Conservation (phyloP, 2,797 vertebrate species). For the Lacerta viridis region DNA sequence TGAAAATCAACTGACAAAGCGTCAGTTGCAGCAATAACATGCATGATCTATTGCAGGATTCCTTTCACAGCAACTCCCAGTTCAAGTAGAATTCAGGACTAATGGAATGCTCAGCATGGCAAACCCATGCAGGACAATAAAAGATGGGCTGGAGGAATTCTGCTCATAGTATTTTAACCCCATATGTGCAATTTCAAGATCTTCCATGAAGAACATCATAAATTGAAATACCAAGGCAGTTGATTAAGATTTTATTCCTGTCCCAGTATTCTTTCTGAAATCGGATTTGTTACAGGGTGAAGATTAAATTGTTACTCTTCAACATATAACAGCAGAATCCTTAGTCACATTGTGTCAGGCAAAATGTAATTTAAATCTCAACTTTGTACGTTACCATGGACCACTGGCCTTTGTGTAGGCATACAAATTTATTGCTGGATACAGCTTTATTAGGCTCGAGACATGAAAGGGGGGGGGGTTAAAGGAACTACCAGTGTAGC, state of each 20-base stretch:
- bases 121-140: neutral
- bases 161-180: neutral
- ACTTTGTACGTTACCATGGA: slow-evolving; percentile 50
- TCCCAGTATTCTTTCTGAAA: slow-evolving; percentile 22
- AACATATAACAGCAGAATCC: slow-evolving; percentile 18
- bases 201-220: slow-evolving; percentile 44
- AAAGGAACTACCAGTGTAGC: slow-evolving; percentile 57
- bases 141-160: neutral
- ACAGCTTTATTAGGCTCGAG: slow-evolving; percentile 63
- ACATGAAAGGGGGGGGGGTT: slow-evolving; percentile 50
- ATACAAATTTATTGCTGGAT: slow-evolving; percentile 67
- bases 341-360: slow-evolving; percentile 51
- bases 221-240: slow-evolving; percentile 37
- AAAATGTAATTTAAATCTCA: slow-evolving; percentile 63
- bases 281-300: slow-evolving; percentile 26
- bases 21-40: neutral
- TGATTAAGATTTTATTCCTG: slow-evolving; percentile 56
- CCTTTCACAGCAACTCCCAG: neutral
- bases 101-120: neutral
- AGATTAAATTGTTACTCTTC: slow-evolving; percentile 38
- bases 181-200: slow-evolving; percentile 9
- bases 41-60: neutral
- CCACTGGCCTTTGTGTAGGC: slow-evolving; percentile 59
- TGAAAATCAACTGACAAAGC: neutral
- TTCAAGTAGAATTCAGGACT: neutral